These are phyloP conservation scores for Danio choprae DNA, from an alignment of 2,797 vertebrate species.

Conservation along the genomic window DNA sequence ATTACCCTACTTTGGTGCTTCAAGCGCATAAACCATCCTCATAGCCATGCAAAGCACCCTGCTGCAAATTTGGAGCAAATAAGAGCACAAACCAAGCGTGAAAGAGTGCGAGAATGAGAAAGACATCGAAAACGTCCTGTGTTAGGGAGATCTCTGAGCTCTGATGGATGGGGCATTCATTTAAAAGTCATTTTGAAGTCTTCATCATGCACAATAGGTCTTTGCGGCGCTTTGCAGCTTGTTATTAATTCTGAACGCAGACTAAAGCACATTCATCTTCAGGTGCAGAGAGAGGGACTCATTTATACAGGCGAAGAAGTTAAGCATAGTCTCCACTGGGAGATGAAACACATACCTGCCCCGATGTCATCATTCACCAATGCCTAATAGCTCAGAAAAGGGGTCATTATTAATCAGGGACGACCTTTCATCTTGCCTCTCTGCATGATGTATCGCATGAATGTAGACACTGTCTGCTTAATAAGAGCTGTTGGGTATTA, in stretches of 20 bases:
- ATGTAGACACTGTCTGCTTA: conserved; percentile 17
- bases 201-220: conserved; percentile 45
- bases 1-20: conserved; percentile 48
- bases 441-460: conserved; percentile 25
- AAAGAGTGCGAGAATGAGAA: conserved; percentile 23
- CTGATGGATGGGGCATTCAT: conserved; percentile 48
- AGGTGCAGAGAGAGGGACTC: conserved; percentile 42
- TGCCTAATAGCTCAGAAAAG: conserved; percentile 57
- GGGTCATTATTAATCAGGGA: conserved; percentile 46
- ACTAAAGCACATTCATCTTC: conserved; percentile 52
- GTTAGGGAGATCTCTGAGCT: conserved; percentile 14
- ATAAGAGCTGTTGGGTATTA: conserved; percentile 30
- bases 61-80: conserved; percentile 35
- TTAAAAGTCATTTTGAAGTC: conserved; percentile 55
- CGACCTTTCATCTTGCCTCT: conserved; percentile 37
- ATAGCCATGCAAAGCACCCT: conserved; percentile 23
- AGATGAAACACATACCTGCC: conserved; percentile 53
- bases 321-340: conserved; percentile 43
- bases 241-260: conserved; percentile 54
- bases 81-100: conserved; percentile 39
- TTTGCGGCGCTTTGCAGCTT: conserved; percentile 30
- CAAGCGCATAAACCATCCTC: conserved; percentile 43
- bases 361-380: conserved; percentile 34
- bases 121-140: conserved; percentile 6
- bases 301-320: conserved; percentile 53